Percentiles rank a stretch among this genome's conserved stretches.
phyloP scores from a whole-genome alignment of 2,113 vertebrate species.

The Antigone vipio region DNA sequence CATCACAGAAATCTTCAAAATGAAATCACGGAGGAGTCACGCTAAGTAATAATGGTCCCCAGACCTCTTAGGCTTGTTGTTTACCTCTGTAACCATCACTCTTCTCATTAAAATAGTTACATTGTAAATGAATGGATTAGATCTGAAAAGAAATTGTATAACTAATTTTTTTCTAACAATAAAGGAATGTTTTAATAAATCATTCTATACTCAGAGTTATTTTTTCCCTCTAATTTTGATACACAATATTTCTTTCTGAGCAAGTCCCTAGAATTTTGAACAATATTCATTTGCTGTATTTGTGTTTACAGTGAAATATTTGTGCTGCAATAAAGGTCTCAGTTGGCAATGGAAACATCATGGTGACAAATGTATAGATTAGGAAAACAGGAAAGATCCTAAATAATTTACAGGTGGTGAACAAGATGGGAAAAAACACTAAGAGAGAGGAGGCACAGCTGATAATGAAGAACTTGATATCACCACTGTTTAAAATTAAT shows the following conservation, averaged over 20 bases:
- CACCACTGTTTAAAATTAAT: background rate
- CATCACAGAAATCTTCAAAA: background rate
- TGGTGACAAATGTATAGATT: background rate
- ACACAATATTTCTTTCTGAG: background rate
- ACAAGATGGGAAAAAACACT: background rate
- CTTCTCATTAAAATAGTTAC: background rate
- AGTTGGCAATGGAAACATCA: background rate
- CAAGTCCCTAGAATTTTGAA: background rate
- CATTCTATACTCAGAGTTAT: background rate
- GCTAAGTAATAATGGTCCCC: background rate
- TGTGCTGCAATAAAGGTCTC: background rate
- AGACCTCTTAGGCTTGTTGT: background rate
- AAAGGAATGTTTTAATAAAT: background rate
- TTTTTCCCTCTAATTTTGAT: background rate
- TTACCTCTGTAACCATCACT: accelerated
- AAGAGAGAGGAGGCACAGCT: background rate
- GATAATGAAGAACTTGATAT: background rate
- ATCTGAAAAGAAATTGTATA: background rate
- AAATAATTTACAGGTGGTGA: background rate
- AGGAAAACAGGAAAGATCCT: background rate
- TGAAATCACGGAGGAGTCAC: background rate
- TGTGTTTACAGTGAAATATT: background rate
- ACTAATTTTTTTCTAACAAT: background rate
- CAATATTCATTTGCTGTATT: background rate
- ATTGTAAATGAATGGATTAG: background rate